A percentile compares a stretch with the other conserved stretches of the same genome.
These are phyloP conservation scores for Probaryconus sp. DNA, from an alignment of 1,140 invertebrate genomes.

Conservation along the genomic window DNA sequence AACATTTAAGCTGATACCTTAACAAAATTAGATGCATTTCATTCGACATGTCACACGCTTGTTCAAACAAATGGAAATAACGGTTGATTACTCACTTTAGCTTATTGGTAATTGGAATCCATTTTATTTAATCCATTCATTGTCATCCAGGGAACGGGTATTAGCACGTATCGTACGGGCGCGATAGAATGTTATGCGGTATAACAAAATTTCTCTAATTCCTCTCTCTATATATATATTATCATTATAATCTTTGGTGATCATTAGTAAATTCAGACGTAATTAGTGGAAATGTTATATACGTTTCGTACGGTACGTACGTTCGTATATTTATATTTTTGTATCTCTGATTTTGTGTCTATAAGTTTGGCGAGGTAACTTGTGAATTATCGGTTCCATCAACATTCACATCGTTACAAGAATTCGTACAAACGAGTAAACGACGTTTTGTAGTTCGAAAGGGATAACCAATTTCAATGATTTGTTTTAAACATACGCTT, in stretches of 20 bases:
- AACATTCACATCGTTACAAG: constrained; percentile 6
- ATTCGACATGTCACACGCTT: constrained; percentile 14
- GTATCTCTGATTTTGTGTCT: too few species aligned
- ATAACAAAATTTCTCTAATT: constrained; percentile 9
- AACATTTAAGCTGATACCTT: constrained; percentile 20
- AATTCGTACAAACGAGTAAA: constrained; percentile 15
- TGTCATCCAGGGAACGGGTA: constrained; percentile 3
- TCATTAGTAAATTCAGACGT: too few species aligned
- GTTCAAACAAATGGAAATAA: constrained; percentile 23
- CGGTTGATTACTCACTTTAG: constrained; percentile 35
- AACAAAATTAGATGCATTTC: constrained; percentile 28
- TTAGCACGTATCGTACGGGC: constrained; percentile 1
- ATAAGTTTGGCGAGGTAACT: not conserved
- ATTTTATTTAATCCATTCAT: constrained; percentile 32
- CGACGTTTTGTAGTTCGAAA: constrained; percentile 16
- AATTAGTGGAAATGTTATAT: too few species aligned
- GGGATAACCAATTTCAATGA: constrained; percentile 26
- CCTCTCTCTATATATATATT: constrained; percentile 10
- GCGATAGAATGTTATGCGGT: not conserved
- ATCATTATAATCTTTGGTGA: constrained; percentile 5
- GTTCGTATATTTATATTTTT: too few species aligned
- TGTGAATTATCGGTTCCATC: constrained; percentile 9
- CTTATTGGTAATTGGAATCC: constrained; percentile 31
- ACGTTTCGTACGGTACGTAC: too few species aligned
- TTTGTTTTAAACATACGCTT: constrained; percentile 24